Conservation (phyloP, 2,888 invertebrate species). For the Syritta pipiens region DNA sequence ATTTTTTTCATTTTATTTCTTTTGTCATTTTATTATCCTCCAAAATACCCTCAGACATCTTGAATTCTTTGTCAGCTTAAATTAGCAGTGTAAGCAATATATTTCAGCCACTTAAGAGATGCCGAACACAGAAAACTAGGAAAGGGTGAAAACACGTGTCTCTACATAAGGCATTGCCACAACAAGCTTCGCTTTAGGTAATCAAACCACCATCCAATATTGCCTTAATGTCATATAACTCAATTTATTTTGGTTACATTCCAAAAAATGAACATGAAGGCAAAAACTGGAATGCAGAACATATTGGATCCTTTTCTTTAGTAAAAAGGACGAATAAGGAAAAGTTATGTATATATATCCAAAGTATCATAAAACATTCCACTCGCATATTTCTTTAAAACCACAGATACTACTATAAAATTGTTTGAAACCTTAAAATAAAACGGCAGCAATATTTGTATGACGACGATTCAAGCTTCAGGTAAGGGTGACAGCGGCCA, state of each 20-base stretch:
- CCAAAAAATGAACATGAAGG: conserved; percentile 61
- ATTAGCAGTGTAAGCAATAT: conserved; percentile 64
- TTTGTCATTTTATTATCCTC: too few species aligned
- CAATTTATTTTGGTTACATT: conserved; percentile 67
- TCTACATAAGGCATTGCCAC: conserved; percentile 58
- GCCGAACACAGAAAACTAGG: conserved; percentile 27
- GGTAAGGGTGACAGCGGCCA: too few species aligned
- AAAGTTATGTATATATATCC: conserved; percentile 2
- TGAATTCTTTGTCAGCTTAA: conserved; percentile 58
- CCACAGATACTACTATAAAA: too few species aligned
- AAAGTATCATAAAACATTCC: conserved; percentile 55
- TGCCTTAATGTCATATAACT: conserved; percentile 42
- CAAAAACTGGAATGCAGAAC: conserved; percentile 48
- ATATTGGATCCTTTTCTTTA: conserved; percentile 50
- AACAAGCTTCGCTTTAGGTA: conserved; percentile 52
- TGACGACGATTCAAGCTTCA: too few species aligned
- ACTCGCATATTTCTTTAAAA: conserved; percentile 62
- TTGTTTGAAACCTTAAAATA: too few species aligned
- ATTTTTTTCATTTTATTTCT: too few species aligned
- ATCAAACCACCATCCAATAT: conserved; percentile 16
- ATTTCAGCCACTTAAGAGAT: conserved; percentile 59
- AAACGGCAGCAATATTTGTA: too few species aligned
- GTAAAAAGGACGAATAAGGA: conserved; percentile 45
- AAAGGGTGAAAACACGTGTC: conserved; percentile 66
- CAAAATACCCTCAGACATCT: conserved; percentile 53